phyloP scores from a whole-genome alignment of 2,888 invertebrate species.

The Ormyrus rosae region DNA sequence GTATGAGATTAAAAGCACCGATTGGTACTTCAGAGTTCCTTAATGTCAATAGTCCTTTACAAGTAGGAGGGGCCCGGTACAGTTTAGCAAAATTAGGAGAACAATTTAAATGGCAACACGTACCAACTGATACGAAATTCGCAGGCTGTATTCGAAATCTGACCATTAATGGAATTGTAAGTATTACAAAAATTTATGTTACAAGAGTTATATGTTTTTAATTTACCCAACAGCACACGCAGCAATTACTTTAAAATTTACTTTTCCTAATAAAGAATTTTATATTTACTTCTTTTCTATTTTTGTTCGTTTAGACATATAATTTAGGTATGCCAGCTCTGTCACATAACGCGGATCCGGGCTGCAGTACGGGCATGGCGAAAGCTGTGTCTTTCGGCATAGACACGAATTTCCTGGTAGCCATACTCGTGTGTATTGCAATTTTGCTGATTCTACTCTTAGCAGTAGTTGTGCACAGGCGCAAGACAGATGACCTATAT shows the following conservation, averaged over 20 bases:
- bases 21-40: slow-evolving; percentile 85
- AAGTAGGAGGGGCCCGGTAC: slow-evolving; percentile 87
- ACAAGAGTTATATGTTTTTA: not conserved
- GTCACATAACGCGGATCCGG: slow-evolving; percentile 83
- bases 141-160: slow-evolving; percentile 94
- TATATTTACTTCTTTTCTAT: not conserved
- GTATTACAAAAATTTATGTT: slow-evolving; percentile 31
- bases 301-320: slow-evolving; percentile 81
- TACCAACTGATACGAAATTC: slow-evolving; percentile 85
- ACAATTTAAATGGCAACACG: slow-evolving; percentile 83
- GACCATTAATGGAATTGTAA: slow-evolving; percentile 86
- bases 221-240: too few relatives aligned
- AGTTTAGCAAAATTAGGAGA: slow-evolving; percentile 81
- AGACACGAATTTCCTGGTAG: slow-evolving; percentile 91
- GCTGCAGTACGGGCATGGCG: slow-evolving; percentile 85
- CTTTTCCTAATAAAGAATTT: not conserved
- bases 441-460: slow-evolving; percentile 89
- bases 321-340: slow-evolving; percentile 91
- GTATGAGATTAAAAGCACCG: slow-evolving; percentile 84
- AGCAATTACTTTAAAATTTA: not conserved
- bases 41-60: slow-evolving; percentile 91
- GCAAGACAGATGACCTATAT: slow-evolving; percentile 90
- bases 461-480: slow-evolving; percentile 92
- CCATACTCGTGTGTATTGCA: slow-evolving; percentile 91
- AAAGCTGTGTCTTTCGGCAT: slow-evolving; percentile 88